Base-by-base conservation (phyloP, 2,797 vertebrate genomes). In the Aphelocoma californica region DNA sequence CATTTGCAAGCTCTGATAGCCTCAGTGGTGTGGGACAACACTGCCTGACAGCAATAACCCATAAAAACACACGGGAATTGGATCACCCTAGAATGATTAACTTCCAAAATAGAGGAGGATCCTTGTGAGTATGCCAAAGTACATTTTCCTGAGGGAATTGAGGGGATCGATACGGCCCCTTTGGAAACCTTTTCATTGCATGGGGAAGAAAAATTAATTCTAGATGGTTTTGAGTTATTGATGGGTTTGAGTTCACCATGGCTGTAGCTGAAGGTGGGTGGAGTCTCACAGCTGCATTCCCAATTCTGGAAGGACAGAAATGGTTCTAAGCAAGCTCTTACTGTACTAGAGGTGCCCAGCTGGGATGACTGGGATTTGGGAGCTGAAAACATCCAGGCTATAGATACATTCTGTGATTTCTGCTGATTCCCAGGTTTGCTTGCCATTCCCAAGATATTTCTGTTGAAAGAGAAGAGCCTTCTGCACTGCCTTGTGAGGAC, bases 1-100 rank as follows among this genome's bases (percentile, higher is more conserved):
- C n/a, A 67, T 92, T 96, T 95, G 71, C 73, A 75, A 66, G 86
- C 94, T 87, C 62, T 87, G 92, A 53, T 64, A 70, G 60, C 74
- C 71, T 75, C 74, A 38, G 66, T 29, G 57, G 67, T 44, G 29
- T 53, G 81, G 86, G 70, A 85, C 86, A 89, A 17, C 45, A 20
- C 12, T 83, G 60, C 84, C 86, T 83, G 64, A 19, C 0, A 0
- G 90, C 73, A 62, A 31, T 50, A 81, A n/a, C 25, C 6, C 47
- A 29, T 3, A 36, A 69, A 90, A 92, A 11, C 36, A n/a, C 57
- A 44, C 25, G 15, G 17, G 71, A 34, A 26, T 8, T 31, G 14
- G 29, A 20, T 75, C 31, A 28, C 66, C 73, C 81, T 20, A 9
- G 56, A 77, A 38, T 40, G 26, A 86, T 80, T 66, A 47, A 65